Evolutionary conservation across 1,140 invertebrate species (phyloP), one percentile per base, ranked within the genome.

Genomic region (Drosophila azteca): DNA sequence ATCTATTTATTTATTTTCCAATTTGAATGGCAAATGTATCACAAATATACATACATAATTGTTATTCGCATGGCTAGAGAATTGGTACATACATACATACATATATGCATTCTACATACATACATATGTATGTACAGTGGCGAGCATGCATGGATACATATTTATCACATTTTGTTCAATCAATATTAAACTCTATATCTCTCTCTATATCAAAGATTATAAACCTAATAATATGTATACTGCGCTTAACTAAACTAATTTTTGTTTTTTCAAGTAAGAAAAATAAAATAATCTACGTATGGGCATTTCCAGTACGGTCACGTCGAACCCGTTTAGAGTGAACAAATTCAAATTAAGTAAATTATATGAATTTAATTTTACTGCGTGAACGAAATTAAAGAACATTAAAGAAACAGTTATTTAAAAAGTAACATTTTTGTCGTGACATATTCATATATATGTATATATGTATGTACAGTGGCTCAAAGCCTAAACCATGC

Each of bases 231-330:
- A 35, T 35, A 11, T 63, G 11, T 35, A 11, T 63, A 54, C 51
- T 77, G 76, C 63, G 76, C 67, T 68, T 77, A 77, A 77, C 73
- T 73, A 64, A 79, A 79, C 77, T 79, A 17, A 49, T 39, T 61
- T 31, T 62, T 20, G 2, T 50, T 50, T 66, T 39, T 49, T 44
- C 44, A 65, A 51, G 17, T 24, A 48, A 46, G 29, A 54, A 67
- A 20, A 35, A 43, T 68, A 49, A 17, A n/a, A 52, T 35, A 6
- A 29, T 68, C 35, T 31, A 51, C 31, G 11, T 35, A 31, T 69
- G 66, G 26, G 31, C 13, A 50, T 29, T n/a, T 60, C 6, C 44
- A 44, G 13, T 69, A 44, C 49, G 26, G 48, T 29, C 6, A 46
- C 35, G 20, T 48, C 60, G 24, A 17, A 22, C 24, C 11, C 46